Conservation (phyloP, 2,888 invertebrate genomes). For the Apeira syringaria region DNA sequence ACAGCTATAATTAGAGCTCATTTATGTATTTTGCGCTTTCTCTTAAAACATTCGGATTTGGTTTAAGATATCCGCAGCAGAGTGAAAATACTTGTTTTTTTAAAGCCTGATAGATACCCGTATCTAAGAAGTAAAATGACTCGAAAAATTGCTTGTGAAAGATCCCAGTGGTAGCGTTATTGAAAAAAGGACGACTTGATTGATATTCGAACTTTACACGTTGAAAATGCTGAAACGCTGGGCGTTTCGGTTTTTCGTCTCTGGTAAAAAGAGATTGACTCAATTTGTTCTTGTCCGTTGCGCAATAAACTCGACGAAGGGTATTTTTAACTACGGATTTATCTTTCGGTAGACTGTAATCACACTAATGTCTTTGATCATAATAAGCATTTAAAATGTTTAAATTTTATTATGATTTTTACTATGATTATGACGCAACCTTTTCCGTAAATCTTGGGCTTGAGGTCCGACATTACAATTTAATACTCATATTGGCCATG, state of each 20-base stretch:
- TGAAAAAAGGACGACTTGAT: constrained; percentile 80
- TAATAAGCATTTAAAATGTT: constrained; percentile 57
- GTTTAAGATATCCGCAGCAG: no score
- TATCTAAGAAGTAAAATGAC: constrained; percentile 66
- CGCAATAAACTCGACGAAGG: constrained; percentile 73
- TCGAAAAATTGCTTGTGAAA: constrained; percentile 67
- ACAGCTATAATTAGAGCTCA: background rate
- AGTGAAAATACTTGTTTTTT: no score
- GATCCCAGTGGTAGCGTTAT: constrained; percentile 71
- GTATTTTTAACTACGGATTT: constrained; percentile 75
- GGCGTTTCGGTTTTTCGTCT: constrained; percentile 74
- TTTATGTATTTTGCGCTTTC: background rate
- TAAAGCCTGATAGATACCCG: constrained; percentile 47
- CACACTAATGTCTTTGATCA: constrained; percentile 60
- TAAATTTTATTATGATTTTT: constrained; percentile 54
- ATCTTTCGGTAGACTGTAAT: constrained; percentile 65
- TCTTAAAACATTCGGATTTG: no score
- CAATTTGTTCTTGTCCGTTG: constrained; percentile 80
- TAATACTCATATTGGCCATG: no score
- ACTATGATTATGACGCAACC: constrained; percentile 33
- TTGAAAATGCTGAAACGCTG: constrained; percentile 70
- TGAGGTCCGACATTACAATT: no score
- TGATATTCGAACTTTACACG: constrained; percentile 80
- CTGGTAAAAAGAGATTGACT: constrained; percentile 78
- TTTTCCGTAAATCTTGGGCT: no score